phyloP scores from a whole-genome alignment of 2,888 invertebrate species.

The Mimachlamys varia region DNA sequence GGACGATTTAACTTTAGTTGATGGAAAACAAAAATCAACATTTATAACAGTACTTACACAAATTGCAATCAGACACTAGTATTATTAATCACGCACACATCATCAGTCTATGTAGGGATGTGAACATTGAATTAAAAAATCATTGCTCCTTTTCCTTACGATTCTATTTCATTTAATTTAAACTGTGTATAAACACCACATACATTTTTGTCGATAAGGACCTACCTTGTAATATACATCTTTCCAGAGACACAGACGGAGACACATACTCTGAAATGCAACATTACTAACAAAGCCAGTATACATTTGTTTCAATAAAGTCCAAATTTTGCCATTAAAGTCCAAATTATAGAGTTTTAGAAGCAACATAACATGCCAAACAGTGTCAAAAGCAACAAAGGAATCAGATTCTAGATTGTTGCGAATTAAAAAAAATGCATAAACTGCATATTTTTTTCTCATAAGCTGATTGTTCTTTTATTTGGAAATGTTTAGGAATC shows the following conservation, averaged over 20 bases:
- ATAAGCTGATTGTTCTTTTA: too few species aligned
- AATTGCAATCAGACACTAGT: too few species aligned
- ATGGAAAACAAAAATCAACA: too few species aligned
- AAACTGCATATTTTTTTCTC: too few species aligned
- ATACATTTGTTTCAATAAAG: neutral
- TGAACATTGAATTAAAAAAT: too few species aligned
- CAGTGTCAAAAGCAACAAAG: neutral
- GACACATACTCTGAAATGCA: neutral
- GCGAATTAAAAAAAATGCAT: too few species aligned
- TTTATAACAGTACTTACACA: too few species aligned
- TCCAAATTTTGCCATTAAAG: neutral
- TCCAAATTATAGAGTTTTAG: neutral
- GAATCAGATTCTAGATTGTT: neutral
- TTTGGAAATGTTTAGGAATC: too few species aligned
- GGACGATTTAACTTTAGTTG: too few species aligned
- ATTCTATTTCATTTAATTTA: neutral
- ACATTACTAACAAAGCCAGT: neutral
- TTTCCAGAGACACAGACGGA: neutral
- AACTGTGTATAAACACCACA: neutral
- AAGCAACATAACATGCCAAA: neutral
- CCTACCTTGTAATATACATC: neutral
- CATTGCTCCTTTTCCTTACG: neutral
- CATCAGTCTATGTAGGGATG: too few species aligned
- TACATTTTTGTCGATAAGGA: neutral
- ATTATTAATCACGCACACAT: neutral